Evolutionary conservation across 1,140 invertebrate genomes (phyloP).

Genomic region (Octopus bimaculoides): DNA sequence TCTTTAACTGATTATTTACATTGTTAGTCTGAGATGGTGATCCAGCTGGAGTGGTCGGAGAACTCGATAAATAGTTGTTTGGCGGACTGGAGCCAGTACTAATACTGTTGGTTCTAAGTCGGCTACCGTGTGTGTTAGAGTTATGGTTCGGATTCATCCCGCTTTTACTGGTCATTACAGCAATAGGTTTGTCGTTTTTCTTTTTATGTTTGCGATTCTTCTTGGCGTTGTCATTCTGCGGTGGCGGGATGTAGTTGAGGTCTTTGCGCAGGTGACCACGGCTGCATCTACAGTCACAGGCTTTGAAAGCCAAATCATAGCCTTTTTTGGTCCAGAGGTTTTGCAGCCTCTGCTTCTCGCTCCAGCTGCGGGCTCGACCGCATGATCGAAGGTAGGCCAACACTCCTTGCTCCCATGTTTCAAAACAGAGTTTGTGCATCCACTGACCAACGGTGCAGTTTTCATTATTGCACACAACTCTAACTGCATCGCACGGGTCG

Average conservation of each 20-base stretch:
- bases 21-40: constrained; percentile 33
- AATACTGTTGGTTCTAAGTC: constrained; percentile 66
- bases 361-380: constrained; percentile 88
- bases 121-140: constrained; percentile 42
- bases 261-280: constrained; percentile 92
- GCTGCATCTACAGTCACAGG: constrained; percentile 74
- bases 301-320: constrained; percentile 89
- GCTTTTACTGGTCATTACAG: constrained; percentile 27
- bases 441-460: constrained; percentile 80
- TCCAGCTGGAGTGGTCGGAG: constrained; percentile 26
- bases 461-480: constrained; percentile 94
- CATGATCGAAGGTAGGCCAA: constrained; percentile 84
- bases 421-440: constrained; percentile 95
- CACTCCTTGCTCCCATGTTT: constrained; percentile 85
- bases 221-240: constrained; percentile 40
- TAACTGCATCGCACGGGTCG: constrained; percentile 72
- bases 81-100: constrained; percentile 60
- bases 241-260: constrained; percentile 78
- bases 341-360: constrained; percentile 86
- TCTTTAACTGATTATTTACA: constrained; percentile 53
- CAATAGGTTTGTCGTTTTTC: constrained; percentile 64
- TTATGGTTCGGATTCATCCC: constrained; percentile 29
- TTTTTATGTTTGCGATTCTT: constrained; percentile 59
- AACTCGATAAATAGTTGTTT: constrained; percentile 42
- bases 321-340: constrained; percentile 97